A percentile compares a stretch with the other conserved stretches of the same genome.
phyloP scores from a whole-genome alignment of 1,140 invertebrate genomes.

The Wiebesia pumilae region DNA sequence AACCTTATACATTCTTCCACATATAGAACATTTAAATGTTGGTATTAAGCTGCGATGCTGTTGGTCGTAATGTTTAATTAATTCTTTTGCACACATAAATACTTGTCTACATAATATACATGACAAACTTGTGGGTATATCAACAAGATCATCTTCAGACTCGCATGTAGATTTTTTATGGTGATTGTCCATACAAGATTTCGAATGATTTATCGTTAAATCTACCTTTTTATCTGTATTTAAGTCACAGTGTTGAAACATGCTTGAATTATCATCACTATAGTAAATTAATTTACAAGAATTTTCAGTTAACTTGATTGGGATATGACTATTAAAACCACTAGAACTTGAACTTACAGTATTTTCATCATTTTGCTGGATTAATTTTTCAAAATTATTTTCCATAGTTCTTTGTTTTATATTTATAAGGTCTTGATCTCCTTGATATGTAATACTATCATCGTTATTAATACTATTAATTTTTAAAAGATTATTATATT shows the following conservation, averaged over 20 bases:
- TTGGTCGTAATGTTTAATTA: constrained; percentile 8
- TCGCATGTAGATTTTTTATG: background rate
- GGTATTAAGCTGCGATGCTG: background rate
- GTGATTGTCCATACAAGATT: background rate
- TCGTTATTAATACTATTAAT: background rate
- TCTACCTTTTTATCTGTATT: background rate
- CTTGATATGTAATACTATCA: background rate
- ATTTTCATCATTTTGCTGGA: background rate
- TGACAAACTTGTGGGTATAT: background rate
- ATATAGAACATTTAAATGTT: constrained; percentile 23
- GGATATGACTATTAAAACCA: no score
- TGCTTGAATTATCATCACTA: background rate
- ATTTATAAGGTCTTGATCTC: background rate
- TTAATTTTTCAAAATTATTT: background rate
- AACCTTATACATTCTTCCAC: background rate
- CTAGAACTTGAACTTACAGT: background rate
- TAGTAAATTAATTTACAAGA: background rate
- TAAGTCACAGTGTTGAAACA: background rate
- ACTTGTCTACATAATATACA: background rate
- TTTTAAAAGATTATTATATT: background rate
- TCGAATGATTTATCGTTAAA: background rate
- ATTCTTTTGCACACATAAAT: constrained; percentile 17
- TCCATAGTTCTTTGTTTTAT: background rate
- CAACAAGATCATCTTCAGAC: background rate
- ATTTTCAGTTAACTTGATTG: background rate